Base-by-base conservation (phyloP, 1,140 invertebrate species). In the Colletes gigas region DNA sequence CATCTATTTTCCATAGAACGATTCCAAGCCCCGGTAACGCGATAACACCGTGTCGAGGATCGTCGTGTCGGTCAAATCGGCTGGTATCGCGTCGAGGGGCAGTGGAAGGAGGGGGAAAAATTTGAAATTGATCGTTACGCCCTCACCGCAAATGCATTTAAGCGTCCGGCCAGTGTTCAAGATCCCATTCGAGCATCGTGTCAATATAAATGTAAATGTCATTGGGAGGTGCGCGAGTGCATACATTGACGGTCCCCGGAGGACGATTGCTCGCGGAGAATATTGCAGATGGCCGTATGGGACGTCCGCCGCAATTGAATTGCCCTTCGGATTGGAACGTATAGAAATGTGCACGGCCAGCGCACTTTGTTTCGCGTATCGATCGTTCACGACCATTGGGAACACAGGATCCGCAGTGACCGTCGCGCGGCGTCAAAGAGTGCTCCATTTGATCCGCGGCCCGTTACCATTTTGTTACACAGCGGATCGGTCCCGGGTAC, bases 171-270 rank as follows among this genome's bases (percentile, higher is more conserved):
- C 86, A 69, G 87, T 90, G 89, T 90, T 90, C 89, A 89, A 90
- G 86, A 90, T 90, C 88, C 81, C 75, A 90, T 90, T 89, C 78
- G 70, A 80, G 80, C 72, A 72, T 76, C 84, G 87, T 89, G 90
- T 92, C 91, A 91, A 92, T 92, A 92, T 92, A 92, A 92, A 92
- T 92, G 91, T 92, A 92, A 92, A 92, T 92, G 90, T 90, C 90
- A 90, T 89, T 89, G 85, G 78, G 72, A 83, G 83, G 63, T 69
- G 80, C 80, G 81, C 85, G 74, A 85, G 80, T 81, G 87, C 87
- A 87, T 89, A 90, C 79, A 89, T 88, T 84, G 84, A 84, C 86
- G 83, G 69, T 89, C 90, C 81, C 89, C 69, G 70, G 90, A 88
- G 91, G 83, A 89, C 89, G 82, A 91, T 92, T 92, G 83, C 83